Percentiles rank a stretch among this genome's conserved stretches.
These are phyloP conservation scores for Campodea augens DNA, from an alignment of 1,140 invertebrate species.

Conservation along the genomic window DNA sequence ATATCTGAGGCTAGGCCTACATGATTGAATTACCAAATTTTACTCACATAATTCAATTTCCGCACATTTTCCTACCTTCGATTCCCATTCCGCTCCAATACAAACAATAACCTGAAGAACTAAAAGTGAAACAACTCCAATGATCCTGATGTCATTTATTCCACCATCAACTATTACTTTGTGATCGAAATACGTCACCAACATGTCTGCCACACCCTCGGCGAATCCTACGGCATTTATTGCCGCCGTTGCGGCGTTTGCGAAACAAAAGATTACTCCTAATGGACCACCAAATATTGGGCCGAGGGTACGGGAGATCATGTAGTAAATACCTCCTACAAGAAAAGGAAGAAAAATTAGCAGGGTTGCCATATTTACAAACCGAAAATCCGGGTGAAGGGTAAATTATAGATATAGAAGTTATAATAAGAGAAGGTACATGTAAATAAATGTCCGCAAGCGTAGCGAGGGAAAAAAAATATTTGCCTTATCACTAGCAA, in stretches of 20 bases:
- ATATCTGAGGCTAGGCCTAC: constrained; percentile 6
- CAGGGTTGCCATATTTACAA: too few species aligned
- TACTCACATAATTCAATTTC: constrained; percentile 5
- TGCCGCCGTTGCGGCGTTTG: constrained; percentile 87
- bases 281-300: constrained; percentile 96
- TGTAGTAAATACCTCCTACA: constrained; percentile 85
- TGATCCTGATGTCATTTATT: constrained; percentile 54
- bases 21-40: constrained; percentile 9
- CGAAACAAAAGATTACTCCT: constrained; percentile 90
- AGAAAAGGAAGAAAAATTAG: constrained; percentile 68
- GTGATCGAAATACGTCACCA: too few species aligned
- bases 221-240: constrained; percentile 98
- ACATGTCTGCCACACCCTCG: constrained; percentile 64
- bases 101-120: constrained; percentile 66
- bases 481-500: too few species aligned
- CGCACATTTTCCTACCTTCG: constrained; percentile 33
- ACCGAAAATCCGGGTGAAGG: too few species aligned
- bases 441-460: constrained; percentile 93
- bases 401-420: too few species aligned
- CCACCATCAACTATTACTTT: constrained; percentile 59
- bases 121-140: constrained; percentile 49
- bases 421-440: constrained; percentile 87
- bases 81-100: constrained; percentile 80
- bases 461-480: constrained; percentile 85
- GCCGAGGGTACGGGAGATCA: constrained; percentile 87